Evolutionary conservation across 2,888 invertebrate genomes (phyloP), one percentile per base, ranked within the genome.

Genomic region (Tachystola acroxantha): DNA sequence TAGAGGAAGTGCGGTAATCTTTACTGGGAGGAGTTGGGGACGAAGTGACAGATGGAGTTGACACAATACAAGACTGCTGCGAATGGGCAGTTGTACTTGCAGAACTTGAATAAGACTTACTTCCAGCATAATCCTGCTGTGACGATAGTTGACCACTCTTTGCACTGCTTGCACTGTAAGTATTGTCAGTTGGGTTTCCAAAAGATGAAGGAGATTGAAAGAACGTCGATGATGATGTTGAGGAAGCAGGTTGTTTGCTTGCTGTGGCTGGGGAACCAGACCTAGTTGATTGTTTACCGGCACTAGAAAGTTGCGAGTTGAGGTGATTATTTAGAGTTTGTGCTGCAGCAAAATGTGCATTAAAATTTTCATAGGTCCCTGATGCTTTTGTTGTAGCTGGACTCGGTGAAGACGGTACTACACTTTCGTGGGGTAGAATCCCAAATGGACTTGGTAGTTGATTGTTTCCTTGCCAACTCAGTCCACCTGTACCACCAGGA

Each of bases 401-500:
- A 53, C 89, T 90, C 36, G 90, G 89, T 33, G 91, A 89, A 30
- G 89, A 89, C 10, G 91, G 88, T 47, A 92, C 92, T 48, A 93
- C 91, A 82, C 91, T 93, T 75, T 94, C 93, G 69, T 94, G 93
- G 10, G 93, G 93, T 59, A 94, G 74, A 55, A 94, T 92, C 42
- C 93, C 93, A 71, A 94, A 93, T 1, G 94, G 93, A 59, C 93
- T 93, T 24, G 91, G 90, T 20, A 91, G 75, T 64, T 91, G 90
- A 55, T 85, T 90, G 54, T 90, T 92, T 56, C 93, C 92, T 72
- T 94, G 94, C 94, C 94, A 95, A 56, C 90, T 90, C 43, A 92
- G 75, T 44, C 85, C 82, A 39, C 79, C 54, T 45, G 87, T 68
- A 46, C 84, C 66, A 36, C 82, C 84, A 38, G 89, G 85, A 9